phyloP scores from a whole-genome alignment of 2,888 invertebrate species.

The Anorthoa munda region DNA sequence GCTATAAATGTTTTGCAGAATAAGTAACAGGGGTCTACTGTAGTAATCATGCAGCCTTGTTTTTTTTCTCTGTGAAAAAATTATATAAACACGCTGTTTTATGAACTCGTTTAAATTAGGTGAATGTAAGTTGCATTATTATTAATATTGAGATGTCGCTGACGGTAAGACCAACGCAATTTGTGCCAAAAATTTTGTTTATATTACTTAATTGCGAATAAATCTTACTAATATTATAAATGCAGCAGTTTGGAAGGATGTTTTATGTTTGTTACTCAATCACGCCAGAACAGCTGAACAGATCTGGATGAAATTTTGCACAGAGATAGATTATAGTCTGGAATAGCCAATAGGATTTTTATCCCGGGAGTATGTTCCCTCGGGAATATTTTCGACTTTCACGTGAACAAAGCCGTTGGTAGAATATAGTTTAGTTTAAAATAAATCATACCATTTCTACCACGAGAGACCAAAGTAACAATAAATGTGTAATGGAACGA shows the following conservation, averaged over 20 bases:
- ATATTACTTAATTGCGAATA: neutral
- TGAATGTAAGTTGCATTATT: neutral
- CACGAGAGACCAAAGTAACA: neutral
- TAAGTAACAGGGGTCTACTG: neutral
- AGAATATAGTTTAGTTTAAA: too few species aligned
- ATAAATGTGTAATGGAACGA: neutral
- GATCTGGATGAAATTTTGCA: too few species aligned
- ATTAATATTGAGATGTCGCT: neutral
- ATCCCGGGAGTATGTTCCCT: too few species aligned
- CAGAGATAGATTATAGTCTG: too few species aligned
- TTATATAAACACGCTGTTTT: neutral
- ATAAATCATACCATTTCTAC: neutral
- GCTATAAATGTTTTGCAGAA: constrained; percentile 15
- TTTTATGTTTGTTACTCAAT: too few species aligned
- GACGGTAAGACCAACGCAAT: neutral
- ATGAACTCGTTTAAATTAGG: neutral
- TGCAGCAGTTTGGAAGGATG: too few species aligned
- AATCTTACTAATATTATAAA: too few species aligned
- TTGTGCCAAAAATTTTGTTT: neutral
- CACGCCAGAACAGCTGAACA: too few species aligned
- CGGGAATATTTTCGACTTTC: too few species aligned
- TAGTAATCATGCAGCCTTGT: neutral
- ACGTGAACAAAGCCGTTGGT: too few species aligned
- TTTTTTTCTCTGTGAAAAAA: neutral
- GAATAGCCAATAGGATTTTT: too few species aligned